phyloP scores from a whole-genome alignment of 2,113 vertebrate species.

The Urocynchramus pylzowi region DNA sequence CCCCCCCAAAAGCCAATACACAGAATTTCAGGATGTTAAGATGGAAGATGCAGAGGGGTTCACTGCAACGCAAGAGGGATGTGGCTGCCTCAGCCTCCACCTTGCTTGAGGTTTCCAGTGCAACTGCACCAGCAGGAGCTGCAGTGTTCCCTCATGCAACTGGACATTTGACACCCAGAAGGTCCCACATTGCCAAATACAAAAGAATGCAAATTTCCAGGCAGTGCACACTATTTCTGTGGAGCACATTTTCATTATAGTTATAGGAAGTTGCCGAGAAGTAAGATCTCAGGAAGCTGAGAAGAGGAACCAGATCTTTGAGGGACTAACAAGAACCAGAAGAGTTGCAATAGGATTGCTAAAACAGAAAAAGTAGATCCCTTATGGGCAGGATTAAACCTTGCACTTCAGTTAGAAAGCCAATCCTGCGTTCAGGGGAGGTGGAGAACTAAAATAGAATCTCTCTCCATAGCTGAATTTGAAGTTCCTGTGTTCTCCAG shows the following conservation, averaged over 20 bases:
- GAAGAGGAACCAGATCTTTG: slow-evolving; percentile 6
- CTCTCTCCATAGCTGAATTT: neutral
- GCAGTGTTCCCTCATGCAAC: neutral
- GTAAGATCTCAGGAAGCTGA: neutral
- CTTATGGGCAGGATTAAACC: neutral
- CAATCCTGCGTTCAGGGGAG: neutral
- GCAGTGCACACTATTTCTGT: neutral
- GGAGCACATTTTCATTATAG: neutral
- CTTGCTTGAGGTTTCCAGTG: neutral
- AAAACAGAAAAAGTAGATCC: neutral
- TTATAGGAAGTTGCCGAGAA: neutral
- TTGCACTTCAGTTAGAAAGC: neutral
- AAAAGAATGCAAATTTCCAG: neutral
- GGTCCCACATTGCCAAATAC: neutral
- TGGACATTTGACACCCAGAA: neutral
- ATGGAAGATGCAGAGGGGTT: neutral
- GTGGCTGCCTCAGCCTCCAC: neutral
- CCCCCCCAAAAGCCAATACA: neutral
- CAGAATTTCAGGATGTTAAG: neutral
- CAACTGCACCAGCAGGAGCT: neutral
- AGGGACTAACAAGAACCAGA: neutral
- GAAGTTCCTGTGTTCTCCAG: neutral
- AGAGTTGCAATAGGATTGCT: neutral
- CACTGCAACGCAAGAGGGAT: neutral
- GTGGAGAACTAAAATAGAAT: neutral